These are phyloP conservation scores for Rambutsinella grinnellia DNA, from an alignment of 2,888 invertebrate genomes.

Conservation along the genomic window DNA sequence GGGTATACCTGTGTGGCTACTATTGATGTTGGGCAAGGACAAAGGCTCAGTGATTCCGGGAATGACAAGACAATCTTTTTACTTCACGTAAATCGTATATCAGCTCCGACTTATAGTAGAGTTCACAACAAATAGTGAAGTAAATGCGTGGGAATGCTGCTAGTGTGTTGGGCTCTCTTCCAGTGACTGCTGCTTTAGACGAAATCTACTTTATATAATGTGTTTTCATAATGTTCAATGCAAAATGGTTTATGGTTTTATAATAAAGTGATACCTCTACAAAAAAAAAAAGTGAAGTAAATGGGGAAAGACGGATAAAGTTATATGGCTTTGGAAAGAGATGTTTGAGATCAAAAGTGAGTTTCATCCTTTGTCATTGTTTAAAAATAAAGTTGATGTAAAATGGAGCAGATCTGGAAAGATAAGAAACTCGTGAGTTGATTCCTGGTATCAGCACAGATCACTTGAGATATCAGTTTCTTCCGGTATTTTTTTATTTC, in stretches of 20 bases:
- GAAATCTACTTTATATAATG: too few relatives aligned
- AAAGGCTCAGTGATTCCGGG: conserved; percentile 25
- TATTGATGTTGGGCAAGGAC: conserved; percentile 32
- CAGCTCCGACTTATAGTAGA: neutral
- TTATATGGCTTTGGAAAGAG: neutral
- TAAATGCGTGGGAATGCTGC: too few relatives aligned
- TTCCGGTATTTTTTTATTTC: too few relatives aligned
- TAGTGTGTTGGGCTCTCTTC: too few relatives aligned
- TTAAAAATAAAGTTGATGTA: neutral
- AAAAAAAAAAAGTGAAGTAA: neutral
- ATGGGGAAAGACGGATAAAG: neutral
- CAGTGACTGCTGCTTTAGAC: too few relatives aligned
- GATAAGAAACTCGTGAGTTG: neutral
- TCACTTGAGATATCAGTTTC: too few relatives aligned
- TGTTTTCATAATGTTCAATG: too few relatives aligned
- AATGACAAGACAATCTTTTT: conserved; percentile 35
- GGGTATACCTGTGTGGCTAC: too few relatives aligned
- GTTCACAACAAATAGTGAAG: neutral
- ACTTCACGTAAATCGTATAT: conserved; percentile 11
- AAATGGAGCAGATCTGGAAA: neutral
- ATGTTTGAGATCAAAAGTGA: neutral
- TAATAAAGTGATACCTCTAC: too few relatives aligned
- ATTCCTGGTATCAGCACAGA: neutral
- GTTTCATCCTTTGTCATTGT: neutral
- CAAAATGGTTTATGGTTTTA: too few relatives aligned